Evolutionary conservation across 1,140 invertebrate species (phyloP).

Genomic region (Drosophila busckii): DNA sequence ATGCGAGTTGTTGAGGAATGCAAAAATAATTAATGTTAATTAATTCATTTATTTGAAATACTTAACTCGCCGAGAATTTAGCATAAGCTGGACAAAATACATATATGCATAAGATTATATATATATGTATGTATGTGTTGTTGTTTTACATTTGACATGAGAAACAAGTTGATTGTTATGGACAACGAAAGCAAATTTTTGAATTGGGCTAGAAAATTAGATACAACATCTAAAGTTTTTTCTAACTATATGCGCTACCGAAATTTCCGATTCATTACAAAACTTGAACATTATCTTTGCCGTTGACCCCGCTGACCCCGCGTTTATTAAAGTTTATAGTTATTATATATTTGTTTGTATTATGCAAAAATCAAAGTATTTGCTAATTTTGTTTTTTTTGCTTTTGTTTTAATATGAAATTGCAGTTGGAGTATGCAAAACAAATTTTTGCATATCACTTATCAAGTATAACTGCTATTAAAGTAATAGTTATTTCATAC

Average conservation of each 20-base stretch:
- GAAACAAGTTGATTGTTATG: slow-evolving; percentile 31
- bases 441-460: slow-evolving; percentile 39
- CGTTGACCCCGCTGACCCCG: slow-evolving; percentile 8
- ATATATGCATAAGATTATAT: slow-evolving; percentile 27
- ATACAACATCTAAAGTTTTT: slow-evolving; percentile 64
- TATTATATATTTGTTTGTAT: slow-evolving; percentile 17
- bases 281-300: slow-evolving; percentile 17
- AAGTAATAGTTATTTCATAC: slow-evolving; percentile 54
- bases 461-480: slow-evolving; percentile 64
- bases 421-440: too few species aligned
- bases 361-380: slow-evolving; percentile 25
- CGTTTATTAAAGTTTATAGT: slow-evolving; percentile 1
- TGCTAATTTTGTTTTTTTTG: slow-evolving; percentile 17
- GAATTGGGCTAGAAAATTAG: slow-evolving; percentile 69
- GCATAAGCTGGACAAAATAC: slow-evolving; percentile 39
- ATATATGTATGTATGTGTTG: slow-evolving; percentile 30
- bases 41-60: neutral
- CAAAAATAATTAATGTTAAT: slow-evolving; percentile 10
- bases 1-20: slow-evolving; percentile 13
- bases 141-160: slow-evolving; percentile 31
- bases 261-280: slow-evolving; percentile 13
- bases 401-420: slow-evolving; percentile 5
- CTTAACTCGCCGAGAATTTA: slow-evolving; percentile 5
- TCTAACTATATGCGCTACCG: slow-evolving; percentile 53
- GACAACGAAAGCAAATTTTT: slow-evolving; percentile 68